These are phyloP conservation scores for Hoplostethus mediterraneus DNA, from an alignment of 2,797 vertebrate genomes.

Conservation along the genomic window DNA sequence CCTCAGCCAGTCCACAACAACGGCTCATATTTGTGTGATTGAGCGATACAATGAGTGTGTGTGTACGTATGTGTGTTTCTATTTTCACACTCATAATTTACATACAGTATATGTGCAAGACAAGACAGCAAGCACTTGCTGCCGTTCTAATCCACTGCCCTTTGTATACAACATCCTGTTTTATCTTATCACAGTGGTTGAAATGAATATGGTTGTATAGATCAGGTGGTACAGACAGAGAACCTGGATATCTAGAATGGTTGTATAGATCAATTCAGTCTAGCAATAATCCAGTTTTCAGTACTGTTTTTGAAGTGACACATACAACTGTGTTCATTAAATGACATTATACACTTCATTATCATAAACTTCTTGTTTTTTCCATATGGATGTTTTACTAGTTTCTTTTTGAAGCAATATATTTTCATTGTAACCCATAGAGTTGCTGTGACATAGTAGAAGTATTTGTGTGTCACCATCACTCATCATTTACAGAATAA, in stretches of 20 bases:
- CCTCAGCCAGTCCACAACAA: slow-evolving; percentile 43
- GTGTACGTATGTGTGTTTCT: slow-evolving; percentile 39
- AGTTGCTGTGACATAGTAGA: slow-evolving; percentile 39
- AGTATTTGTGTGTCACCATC: slow-evolving; percentile 45
- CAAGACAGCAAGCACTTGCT: slow-evolving; percentile 36
- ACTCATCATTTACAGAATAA: slow-evolving; percentile 60
- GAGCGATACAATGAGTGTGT: slow-evolving; percentile 39
- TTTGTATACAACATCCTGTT: slow-evolving; percentile 33
- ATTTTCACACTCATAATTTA: slow-evolving; percentile 52
- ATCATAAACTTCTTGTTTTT: slow-evolving; percentile 30
- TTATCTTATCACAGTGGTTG: slow-evolving; percentile 31
- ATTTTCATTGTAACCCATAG: slow-evolving; percentile 44
- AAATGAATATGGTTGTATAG: slow-evolving; percentile 70
- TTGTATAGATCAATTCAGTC: slow-evolving; percentile 12
- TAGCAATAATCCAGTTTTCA: slow-evolving; percentile 36
- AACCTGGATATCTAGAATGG: slow-evolving; percentile 16
- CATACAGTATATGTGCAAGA: slow-evolving; percentile 40
- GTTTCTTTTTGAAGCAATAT: slow-evolving; percentile 27
- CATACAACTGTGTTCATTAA: slow-evolving; percentile 43
- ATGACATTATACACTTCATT: slow-evolving; percentile 31
- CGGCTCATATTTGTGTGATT: slow-evolving; percentile 44
- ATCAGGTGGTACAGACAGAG: slow-evolving; percentile 47
- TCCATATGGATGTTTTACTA: slow-evolving; percentile 32
- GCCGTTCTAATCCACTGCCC: slow-evolving; percentile 47
- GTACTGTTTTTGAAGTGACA: slow-evolving; percentile 52